phyloP scores from a whole-genome alignment of 2,113 vertebrate genomes.

The Columba livia region DNA sequence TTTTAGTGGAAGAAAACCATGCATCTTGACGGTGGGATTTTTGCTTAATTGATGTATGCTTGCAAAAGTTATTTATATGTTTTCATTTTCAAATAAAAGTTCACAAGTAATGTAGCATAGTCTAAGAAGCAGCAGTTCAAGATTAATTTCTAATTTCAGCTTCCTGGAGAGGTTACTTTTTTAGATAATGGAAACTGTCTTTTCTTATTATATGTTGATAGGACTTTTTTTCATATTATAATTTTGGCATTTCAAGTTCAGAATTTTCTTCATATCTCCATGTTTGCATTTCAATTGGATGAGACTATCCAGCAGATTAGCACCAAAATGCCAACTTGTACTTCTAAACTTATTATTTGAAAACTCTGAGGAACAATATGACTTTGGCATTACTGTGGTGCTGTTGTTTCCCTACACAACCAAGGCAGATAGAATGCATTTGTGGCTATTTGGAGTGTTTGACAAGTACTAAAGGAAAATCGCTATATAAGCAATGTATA shows the following conservation, averaged over 20 bases:
- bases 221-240: constrained; percentile 16
- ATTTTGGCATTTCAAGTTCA: constrained; percentile 42
- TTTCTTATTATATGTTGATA: constrained; percentile 15
- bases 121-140: not conserved
- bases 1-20: not conserved
- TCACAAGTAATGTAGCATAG: not conserved
- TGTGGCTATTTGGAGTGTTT: not conserved
- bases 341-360: constrained; percentile 25
- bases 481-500: constrained; percentile 31
- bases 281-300: constrained; percentile 48
- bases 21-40: not conserved
- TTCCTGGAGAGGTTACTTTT: not conserved
- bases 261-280: not conserved
- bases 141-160: constrained; percentile 37
- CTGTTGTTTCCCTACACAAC: not conserved
- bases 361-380: not conserved
- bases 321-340: constrained; percentile 17
- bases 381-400: not conserved
- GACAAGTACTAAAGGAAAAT: constrained; percentile 33
- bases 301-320: not conserved
- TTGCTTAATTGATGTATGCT: not conserved
- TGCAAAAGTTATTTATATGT: not conserved
- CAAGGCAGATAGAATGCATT: not conserved
- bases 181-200: constrained; percentile 30
- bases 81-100: not conserved